These are phyloP conservation scores for Hermaeophaga mercurialis DNA, from an alignment of 2,888 invertebrate genomes.

Conservation along the genomic window DNA sequence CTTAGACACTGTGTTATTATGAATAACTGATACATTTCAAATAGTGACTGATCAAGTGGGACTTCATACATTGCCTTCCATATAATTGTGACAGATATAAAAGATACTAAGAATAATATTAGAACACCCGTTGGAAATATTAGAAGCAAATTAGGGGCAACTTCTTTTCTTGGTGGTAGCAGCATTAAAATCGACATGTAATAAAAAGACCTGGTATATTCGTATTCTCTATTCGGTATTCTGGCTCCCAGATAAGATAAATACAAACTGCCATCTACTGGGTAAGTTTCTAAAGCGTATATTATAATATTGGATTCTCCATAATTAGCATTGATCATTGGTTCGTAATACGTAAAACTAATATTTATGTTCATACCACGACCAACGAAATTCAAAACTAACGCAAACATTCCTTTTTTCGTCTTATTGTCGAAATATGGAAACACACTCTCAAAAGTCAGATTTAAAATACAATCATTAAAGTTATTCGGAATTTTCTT, in stretches of 20 bases:
- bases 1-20: neutral
- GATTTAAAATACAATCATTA: neutral
- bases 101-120: neutral
- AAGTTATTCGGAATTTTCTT: neutral
- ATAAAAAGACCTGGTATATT: neutral
- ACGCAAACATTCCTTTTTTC: constrained; percentile 1
- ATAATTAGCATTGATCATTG: too few species aligned
- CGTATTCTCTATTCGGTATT: neutral
- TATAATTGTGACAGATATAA: neutral
- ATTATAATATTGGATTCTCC: neutral
- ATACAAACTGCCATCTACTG: neutral
- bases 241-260: neutral
- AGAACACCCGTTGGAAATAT: constrained; percentile 3
- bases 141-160: neutral
- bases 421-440: neutral
- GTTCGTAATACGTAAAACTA: neutral
- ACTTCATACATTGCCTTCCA: neutral
- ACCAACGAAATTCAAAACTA: neutral
- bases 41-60: neutral
- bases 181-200: neutral
- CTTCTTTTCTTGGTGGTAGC: constrained; percentile 1
- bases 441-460: neutral
- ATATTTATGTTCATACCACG: neutral
- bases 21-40: neutral
- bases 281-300: neutral